Evolutionary conservation across 2,797 vertebrate genomes (phyloP), one percentile per base, ranked within the genome.

Genomic region (Acestrorhynchus altus): DNA sequence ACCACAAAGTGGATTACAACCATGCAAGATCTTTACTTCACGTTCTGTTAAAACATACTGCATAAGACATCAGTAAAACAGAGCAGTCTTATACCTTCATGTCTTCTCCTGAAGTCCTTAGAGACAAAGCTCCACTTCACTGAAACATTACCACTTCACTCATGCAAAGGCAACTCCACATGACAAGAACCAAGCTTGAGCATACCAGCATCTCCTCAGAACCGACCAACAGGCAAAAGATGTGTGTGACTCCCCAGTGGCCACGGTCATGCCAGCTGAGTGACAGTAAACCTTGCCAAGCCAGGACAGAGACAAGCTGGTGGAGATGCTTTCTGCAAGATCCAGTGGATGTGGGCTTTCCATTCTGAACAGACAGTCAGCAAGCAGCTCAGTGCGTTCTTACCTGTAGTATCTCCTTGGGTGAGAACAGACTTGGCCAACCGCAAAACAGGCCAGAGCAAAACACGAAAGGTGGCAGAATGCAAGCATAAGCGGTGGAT

Each of bases 371-470:
- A 49, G 59, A 52, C 70, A 76, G 73, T 47, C 56, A 76, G 76
- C 72, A 67, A 69, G 77, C 40, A 72, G 39, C 44, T 78, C 6
- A 46, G 22, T 76, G 72, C 64, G 16, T 15, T 72, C 81, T 85
- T 85, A 83, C 83, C 81, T 85, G 69, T 65, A 70, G 42, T n/a
- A 49, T 78, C 47, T 57, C 8, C 22, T 15, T 40, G 54, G 61
- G 8, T 70, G 52, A 74, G 56, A 80, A 57, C n/a, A 39, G 22
- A 69, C 26, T 13, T 6, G 28, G 24, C 51, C 57, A 42, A 70
- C 31, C 51, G 52, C 64, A 49, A 22, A 63, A 68, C 31, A 40
- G 9, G 2, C 18, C 49, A 5, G 44, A 64, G n/a, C 47, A 15
- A 78, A 54, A 26, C 40, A 61, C n/a, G 0, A 57, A 54, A 63